Evolutionary conservation across 2,797 vertebrate species (phyloP).

Genomic region (Rhabdophis nuchalis): DNA sequence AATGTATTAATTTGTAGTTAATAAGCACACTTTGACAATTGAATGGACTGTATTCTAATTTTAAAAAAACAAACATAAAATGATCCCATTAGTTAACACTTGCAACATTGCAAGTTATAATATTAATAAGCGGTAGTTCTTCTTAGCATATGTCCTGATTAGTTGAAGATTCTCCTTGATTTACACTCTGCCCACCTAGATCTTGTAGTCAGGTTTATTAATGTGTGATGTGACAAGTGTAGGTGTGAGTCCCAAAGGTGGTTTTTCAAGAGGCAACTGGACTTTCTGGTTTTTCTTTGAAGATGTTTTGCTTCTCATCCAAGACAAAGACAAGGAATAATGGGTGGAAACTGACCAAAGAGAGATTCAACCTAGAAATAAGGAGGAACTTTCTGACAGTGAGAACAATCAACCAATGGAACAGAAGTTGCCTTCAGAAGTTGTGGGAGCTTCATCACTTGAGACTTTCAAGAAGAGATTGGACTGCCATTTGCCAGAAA

Average conservation of each 20-base stretch:
- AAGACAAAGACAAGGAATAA: not conserved
- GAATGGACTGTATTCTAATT: conserved; percentile 22
- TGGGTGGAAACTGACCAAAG: no score
- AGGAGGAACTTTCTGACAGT: no score
- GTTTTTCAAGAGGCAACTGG: not conserved
- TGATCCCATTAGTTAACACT: not conserved
- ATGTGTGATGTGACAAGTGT: not conserved
- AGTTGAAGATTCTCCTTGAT: not conserved
- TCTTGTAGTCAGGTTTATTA: not conserved
- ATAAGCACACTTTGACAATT: conserved; percentile 33
- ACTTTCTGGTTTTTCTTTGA: not conserved
- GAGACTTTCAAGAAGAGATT: no score
- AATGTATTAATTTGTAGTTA: conserved; percentile 63
- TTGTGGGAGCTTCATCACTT: no score
- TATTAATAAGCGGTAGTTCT: not conserved
- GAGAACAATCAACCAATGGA: no score
- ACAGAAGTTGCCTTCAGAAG: no score
- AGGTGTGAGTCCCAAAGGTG: not conserved
- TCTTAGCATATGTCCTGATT: not conserved
- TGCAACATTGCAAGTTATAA: not conserved
- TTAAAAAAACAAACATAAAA: conserved; percentile 7
- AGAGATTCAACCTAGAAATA: no score
- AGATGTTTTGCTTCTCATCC: not conserved
- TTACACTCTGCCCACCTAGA: not conserved
- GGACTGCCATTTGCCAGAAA: no score